Conservation (phyloP, 2,888 invertebrate species). For the Diabrotica balteata region DNA sequence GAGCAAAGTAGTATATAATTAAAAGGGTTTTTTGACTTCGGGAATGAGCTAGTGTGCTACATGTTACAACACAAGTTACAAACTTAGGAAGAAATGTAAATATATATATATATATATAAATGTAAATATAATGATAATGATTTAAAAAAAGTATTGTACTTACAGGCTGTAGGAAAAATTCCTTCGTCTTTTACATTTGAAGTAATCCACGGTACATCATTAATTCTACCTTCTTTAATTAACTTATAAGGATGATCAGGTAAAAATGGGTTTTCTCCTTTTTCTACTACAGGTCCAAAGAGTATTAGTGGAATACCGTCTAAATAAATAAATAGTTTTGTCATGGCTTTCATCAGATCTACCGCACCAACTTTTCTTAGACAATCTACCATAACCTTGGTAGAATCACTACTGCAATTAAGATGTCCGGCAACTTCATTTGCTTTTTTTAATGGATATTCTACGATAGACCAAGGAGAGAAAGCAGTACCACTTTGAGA, state of each 20-base stretch:
- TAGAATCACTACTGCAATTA: slow-evolving; percentile 67
- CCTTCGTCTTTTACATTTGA: slow-evolving; percentile 77
- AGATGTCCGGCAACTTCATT: slow-evolving; percentile 66
- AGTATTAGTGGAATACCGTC: slow-evolving; percentile 59
- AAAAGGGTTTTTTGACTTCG: no score
- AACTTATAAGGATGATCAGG: slow-evolving; percentile 63
- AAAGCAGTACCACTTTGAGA: slow-evolving; percentile 76
- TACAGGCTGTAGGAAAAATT: slow-evolving; percentile 72
- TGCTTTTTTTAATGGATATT: slow-evolving; percentile 67
- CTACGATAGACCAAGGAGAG: slow-evolving; percentile 64
- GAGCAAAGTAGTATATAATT: no score
- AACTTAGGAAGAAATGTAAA: no score
- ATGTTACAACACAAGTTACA: no score
- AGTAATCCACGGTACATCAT: slow-evolving; percentile 74
- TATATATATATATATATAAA: no score
- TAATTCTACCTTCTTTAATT: slow-evolving; percentile 66
- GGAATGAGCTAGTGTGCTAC: no score
- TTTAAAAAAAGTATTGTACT: slow-evolving; percentile 17
- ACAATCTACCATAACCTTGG: slow-evolving; percentile 69
- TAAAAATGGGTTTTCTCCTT: slow-evolving; percentile 68
- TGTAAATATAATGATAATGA: no score
- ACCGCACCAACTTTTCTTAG: slow-evolving; percentile 67
- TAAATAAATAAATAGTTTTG: slow-evolving; percentile 64
- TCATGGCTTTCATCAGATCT: slow-evolving; percentile 64
- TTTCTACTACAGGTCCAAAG: slow-evolving; percentile 54